Evolutionary conservation across 2,113 vertebrate genomes (phyloP), one percentile per base, ranked within the genome.

Genomic region (Lethenteron camtschaticum): DNA sequence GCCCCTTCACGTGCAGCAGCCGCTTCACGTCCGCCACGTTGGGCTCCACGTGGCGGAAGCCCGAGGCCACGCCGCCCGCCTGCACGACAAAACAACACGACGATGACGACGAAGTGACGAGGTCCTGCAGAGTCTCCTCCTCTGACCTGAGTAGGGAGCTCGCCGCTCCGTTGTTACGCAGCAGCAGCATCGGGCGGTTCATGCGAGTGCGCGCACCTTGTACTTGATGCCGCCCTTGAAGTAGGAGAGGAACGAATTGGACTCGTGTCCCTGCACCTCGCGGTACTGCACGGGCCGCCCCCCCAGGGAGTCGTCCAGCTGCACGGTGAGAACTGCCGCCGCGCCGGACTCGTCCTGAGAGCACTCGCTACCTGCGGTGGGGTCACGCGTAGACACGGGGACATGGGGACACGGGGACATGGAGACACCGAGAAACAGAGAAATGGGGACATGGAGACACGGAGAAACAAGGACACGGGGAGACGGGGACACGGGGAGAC

Each of bases 21-120:
- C 92, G 84, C 81, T 97, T 86, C 71, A 97, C 77, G 0, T 74
- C 75, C 56, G 94, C 88, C 75, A 96, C 90, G 1, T 97, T 99
- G 74, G 94, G 90, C 69, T 92, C 87, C 12, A 97, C 89, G 0
- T 99, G 94, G 66, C 82, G 90, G 81, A 99, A 99, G 60, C 94
- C 94, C 3, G 94, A 97, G 0, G 90, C 89, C 76, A 97, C 89
- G 0, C 92, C 94, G 55, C 94, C 94, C 83, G 87, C 83, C 94
- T 99, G 75, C 10, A 56, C 41, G 41, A 41, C 41, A 41, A 41
- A 41, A 41, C 41, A 3, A 41, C 41, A 41, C 41, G 41, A 41
- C 41, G 41, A 41, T 41, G 24, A 41, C 24, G 24, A 41, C 5
- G 5, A 41, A 41, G 6, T 41, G 41, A 41, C 41, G 6, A 41